These are phyloP conservation scores for Spongilla lacustris DNA, from an alignment of 37 sponge, comb jelly and placozoan genomes.

Conservation along the genomic window DNA sequence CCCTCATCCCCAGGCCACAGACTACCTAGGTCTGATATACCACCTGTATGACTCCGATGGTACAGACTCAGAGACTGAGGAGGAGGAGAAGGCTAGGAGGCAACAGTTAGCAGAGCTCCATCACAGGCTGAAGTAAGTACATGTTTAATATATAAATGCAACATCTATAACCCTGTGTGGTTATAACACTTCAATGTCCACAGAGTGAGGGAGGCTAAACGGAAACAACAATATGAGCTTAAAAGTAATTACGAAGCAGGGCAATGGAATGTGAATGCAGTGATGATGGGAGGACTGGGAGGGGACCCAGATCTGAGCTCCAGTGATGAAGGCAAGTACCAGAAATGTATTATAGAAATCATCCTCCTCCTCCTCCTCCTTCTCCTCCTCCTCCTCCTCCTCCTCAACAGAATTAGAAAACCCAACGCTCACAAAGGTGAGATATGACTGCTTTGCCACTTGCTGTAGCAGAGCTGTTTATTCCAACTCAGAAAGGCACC, in stretches of 20 bases:
- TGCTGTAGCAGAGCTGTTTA: neutral
- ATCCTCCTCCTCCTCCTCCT: neutral
- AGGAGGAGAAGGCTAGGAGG: constrained; percentile 59
- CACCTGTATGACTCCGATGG: constrained; percentile 94
- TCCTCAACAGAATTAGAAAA: no score
- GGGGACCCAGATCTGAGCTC: constrained; percentile 59
- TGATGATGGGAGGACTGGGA: constrained; percentile 91
- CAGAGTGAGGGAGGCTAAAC: constrained; percentile 51
- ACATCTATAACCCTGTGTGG: no score
- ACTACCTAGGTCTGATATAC: constrained; percentile 79
- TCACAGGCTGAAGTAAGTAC: constrained; percentile 55
- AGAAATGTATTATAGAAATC: neutral
- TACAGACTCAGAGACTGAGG: constrained; percentile 79
- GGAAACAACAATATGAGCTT: constrained; percentile 27
- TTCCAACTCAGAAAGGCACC: neutral
- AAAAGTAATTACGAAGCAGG: constrained; percentile 76
- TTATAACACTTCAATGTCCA: no score
- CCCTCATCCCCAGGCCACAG: constrained; percentile 67
- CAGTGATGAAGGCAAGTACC: constrained; percentile 43
- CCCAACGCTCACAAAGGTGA: no score
- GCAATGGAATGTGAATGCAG: constrained; percentile 90
- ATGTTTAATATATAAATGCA: no score
- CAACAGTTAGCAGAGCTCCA: constrained; percentile 30
- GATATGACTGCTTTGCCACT: no score
- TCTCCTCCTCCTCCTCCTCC: no score